These are phyloP conservation scores for Melitaea cinxia DNA, from an alignment of 1,140 invertebrate species.

Conservation along the genomic window DNA sequence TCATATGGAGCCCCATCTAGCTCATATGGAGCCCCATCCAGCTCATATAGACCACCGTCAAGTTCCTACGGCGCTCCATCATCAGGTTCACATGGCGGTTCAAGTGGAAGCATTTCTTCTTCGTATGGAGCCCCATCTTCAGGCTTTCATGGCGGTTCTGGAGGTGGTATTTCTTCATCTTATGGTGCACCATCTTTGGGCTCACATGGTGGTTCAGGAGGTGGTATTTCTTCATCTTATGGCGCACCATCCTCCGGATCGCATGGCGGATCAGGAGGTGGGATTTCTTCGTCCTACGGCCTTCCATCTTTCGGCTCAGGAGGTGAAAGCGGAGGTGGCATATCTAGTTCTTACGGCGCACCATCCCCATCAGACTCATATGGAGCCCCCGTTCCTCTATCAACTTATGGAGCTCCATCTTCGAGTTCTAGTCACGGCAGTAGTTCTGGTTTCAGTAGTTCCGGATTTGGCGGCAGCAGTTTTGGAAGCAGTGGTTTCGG, in stretches of 20 bases:
- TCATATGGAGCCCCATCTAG: conserved; percentile 17
- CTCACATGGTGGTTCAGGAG: conserved; percentile 4
- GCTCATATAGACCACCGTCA: conserved; percentile 10
- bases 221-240: conserved; percentile 32
- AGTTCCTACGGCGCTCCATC: conserved; percentile 31
- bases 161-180: conserved; percentile 24
- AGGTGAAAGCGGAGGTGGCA: conserved; percentile 4
- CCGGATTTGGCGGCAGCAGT: conserved; percentile 54
- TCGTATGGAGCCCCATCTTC: conserved; percentile 55
- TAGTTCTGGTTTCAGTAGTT: conserved; percentile 36
- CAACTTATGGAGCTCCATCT: conserved; percentile 77
- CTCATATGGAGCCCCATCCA: conserved; percentile 36
- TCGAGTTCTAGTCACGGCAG: conserved; percentile 45
- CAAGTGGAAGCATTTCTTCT: conserved; percentile 40
- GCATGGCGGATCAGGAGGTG: conserved; percentile 8
- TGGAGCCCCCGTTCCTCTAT: conserved; percentile 50
- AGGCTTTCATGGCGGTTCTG: neutral
- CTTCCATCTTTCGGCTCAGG: conserved; percentile 23
- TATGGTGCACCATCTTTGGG: conserved; percentile 34
- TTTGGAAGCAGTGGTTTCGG: conserved; percentile 57
- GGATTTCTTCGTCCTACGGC: conserved; percentile 35
- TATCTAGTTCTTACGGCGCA: conserved; percentile 39
- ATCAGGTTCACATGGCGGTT: conserved; percentile 42
- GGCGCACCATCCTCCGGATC: conserved; percentile 29
- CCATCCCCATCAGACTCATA: conserved; percentile 45